Percentiles rank a stretch among this genome's conserved stretches.
These are phyloP conservation scores for Amblyraja radiata DNA, from an alignment of 2,797 vertebrate genomes.

Conservation along the genomic window DNA sequence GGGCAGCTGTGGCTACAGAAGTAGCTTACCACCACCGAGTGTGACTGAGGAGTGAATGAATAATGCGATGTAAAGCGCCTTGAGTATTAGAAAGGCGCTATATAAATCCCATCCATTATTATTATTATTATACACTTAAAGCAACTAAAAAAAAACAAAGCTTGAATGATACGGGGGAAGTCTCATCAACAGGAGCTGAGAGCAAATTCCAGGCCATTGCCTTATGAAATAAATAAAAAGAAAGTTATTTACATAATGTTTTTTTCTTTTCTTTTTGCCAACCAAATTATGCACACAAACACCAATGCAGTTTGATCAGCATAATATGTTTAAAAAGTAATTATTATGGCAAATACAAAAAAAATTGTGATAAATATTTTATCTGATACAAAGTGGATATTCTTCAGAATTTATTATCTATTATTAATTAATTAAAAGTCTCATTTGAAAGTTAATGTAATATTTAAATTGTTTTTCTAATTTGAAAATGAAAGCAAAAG, in stretches of 20 bases:
- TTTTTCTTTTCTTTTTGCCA: background rate
- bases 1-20: no score
- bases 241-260: background rate
- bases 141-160: background rate
- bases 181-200: no score
- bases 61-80: no score
- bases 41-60: no score
- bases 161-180: no score
- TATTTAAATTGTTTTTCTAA: no score
- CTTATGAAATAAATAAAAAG: background rate
- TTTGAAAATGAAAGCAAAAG: no score
- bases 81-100: no score
- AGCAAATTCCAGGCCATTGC: background rate
- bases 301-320: background rate
- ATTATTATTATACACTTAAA: background rate
- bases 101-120: no score
- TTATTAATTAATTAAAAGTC: no score
- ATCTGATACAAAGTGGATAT: background rate
- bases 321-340: background rate
- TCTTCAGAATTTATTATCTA: background rate
- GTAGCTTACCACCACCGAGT: no score
- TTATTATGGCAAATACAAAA: background rate
- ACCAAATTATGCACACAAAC: constrained; percentile 2
- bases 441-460: no score
- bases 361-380: background rate